Evolutionary conservation across 1,140 invertebrate genomes (phyloP).

Genomic region (Antheraea pernyi): DNA sequence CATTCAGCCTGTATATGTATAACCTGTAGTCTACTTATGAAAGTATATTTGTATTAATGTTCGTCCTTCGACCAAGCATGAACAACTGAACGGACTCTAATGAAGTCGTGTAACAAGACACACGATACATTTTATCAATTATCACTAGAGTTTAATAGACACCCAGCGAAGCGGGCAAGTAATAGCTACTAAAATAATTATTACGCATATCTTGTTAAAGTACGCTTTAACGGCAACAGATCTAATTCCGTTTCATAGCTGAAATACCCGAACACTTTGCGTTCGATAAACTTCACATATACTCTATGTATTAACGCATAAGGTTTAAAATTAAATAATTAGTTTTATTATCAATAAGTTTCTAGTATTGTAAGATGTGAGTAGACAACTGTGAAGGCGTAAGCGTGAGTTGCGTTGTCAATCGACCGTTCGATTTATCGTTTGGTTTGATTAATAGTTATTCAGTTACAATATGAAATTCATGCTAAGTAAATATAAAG

Average conservation of each 20-base stretch:
- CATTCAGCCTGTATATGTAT: too few species aligned
- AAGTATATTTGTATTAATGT: too few species aligned
- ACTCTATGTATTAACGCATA: background rate
- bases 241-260: background rate
- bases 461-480: slow-evolving; percentile 2
- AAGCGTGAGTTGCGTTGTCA: slow-evolving; percentile 19
- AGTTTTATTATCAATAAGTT: background rate
- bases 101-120: too few species aligned
- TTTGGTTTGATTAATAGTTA: slow-evolving; percentile 22
- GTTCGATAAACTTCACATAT: background rate
- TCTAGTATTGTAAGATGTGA: background rate
- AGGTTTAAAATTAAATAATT: background rate
- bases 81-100: too few species aligned
- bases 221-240: background rate
- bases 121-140: too few species aligned
- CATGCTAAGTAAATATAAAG: background rate
- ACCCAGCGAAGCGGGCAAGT: too few species aligned
- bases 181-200: background rate
- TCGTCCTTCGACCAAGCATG: too few species aligned
- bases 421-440: slow-evolving; percentile 19
- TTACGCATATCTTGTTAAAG: background rate
- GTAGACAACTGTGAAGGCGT: slow-evolving; percentile 17
- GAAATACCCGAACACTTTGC: background rate
- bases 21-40: too few species aligned
- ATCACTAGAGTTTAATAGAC: too few species aligned